phyloP scores from a whole-genome alignment of 53 echinoderm and acorn worm species.

The Antedon mediterranea region DNA sequence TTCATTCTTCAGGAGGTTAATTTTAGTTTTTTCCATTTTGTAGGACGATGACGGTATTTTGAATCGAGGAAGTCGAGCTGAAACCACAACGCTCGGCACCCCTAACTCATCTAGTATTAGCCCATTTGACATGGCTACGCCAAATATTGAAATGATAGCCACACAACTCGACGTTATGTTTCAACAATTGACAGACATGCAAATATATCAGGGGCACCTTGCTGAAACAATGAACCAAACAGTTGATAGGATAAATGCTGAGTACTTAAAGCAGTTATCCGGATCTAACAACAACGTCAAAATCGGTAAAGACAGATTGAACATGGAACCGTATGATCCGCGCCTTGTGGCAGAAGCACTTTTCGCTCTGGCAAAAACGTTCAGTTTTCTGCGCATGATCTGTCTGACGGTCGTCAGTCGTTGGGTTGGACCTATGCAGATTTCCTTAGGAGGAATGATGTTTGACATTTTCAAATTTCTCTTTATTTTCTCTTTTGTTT shows the following conservation, averaged over 20 bases:
- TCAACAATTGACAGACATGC: not conserved
- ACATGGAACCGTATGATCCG: constrained; percentile 62
- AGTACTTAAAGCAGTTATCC: not conserved
- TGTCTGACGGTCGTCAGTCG: constrained; percentile 75
- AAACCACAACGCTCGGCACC: not conserved
- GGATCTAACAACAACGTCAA: not conserved
- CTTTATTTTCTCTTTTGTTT: constrained; percentile 70
- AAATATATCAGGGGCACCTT: not conserved
- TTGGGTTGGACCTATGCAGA: constrained; percentile 89
- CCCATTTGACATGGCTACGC: not conserved
- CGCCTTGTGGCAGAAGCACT: constrained; percentile 71
- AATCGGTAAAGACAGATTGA: constrained; percentile 11
- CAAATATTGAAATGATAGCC: not conserved
- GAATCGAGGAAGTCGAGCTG: not conserved
- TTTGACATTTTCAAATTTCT: constrained; percentile 55
- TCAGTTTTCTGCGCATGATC: constrained; percentile 82
- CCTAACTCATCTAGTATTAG: not conserved
- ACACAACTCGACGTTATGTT: not conserved
- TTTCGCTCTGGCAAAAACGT: constrained; percentile 79
- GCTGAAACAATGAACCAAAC: not conserved
- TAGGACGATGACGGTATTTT: not conserved
- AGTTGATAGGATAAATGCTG: not conserved
- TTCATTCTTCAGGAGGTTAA: too few relatives aligned
- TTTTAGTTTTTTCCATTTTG: too few relatives aligned
- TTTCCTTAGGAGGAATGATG: constrained; percentile 95